Percentiles rank a stretch among this genome's conserved stretches.
These are phyloP conservation scores for Emydocephalus ijimae DNA, from an alignment of 2,113 vertebrate species.

Conservation along the genomic window DNA sequence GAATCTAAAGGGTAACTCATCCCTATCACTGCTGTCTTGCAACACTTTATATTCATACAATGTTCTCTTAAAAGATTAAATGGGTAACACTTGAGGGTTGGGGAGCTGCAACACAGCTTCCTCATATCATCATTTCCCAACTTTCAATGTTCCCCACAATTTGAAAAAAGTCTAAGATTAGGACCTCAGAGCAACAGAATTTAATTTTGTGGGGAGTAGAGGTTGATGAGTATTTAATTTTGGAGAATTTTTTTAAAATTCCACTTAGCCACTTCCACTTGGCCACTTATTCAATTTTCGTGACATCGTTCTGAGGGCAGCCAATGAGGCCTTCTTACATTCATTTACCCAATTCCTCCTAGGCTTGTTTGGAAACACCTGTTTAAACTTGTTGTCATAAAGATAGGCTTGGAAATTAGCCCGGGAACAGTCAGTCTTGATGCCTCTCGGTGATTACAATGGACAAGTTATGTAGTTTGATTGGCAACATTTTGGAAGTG, in stretches of 20 bases:
- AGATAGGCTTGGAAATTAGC: not conserved
- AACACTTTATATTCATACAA: not conserved
- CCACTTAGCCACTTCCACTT: not conserved
- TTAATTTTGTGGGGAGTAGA: not conserved
- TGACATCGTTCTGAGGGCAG: not conserved
- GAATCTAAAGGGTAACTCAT: not conserved
- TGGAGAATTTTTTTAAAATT: not conserved
- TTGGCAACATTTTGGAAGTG: not conserved
- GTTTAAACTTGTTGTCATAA: not conserved
- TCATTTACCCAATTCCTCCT: not conserved
- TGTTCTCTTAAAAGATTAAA: not conserved
- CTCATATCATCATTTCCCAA: not conserved
- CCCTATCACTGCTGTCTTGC: not conserved
- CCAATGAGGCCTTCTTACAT: not conserved
- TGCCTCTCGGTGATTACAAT: not conserved
- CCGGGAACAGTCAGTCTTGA: not conserved
- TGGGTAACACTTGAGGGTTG: not conserved
- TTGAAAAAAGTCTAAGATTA: not conserved
- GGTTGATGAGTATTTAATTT: not conserved
- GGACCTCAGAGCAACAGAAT: not conserved
- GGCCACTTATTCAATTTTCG: not conserved
- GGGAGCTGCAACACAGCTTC: not conserved
- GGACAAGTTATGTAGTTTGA: not conserved
- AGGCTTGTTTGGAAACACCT: not conserved
- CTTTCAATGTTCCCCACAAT: not conserved